Evolutionary conservation across 2,888 invertebrate species (phyloP).

Genomic region (Drosophila aldrichi): DNA sequence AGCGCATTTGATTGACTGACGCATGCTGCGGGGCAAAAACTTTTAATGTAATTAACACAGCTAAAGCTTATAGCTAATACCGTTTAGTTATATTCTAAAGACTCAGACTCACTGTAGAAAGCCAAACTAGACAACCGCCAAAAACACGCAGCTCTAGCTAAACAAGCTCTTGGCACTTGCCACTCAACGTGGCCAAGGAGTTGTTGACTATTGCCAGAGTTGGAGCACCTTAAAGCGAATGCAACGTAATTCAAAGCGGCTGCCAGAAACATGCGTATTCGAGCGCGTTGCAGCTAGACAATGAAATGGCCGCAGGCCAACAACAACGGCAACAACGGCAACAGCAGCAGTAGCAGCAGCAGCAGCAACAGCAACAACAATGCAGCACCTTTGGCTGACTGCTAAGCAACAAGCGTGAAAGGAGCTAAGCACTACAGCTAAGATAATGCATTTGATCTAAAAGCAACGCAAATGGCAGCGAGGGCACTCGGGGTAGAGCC

Average conservation of each 20-base stretch:
- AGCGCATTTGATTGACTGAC: constrained; percentile 16
- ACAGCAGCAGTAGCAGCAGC: constrained; percentile 27
- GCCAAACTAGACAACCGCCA: constrained; percentile 44
- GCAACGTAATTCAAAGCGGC: constrained; percentile 44
- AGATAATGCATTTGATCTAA: constrained; percentile 72
- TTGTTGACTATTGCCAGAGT: neutral
- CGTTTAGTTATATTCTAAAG: constrained; percentile 10
- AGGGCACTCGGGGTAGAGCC: neutral
- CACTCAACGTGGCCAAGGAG: constrained; percentile 4
- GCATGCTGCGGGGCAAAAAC: constrained; percentile 18
- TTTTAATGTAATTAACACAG: constrained; percentile 39
- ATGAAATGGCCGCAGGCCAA: constrained; percentile 63
- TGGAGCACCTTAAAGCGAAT: constrained; percentile 47
- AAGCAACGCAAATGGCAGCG: constrained; percentile 50
- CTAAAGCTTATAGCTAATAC: constrained; percentile 19
- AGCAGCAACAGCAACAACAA: constrained; percentile 27
- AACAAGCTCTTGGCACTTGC: constrained; percentile 14
- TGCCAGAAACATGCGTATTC: constrained; percentile 70
- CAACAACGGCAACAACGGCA: constrained; percentile 23
- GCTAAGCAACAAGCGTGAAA: constrained; percentile 52
- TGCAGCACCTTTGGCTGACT: constrained; percentile 40
- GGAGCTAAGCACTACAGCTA: constrained; percentile 11
- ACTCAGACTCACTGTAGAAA: neutral
- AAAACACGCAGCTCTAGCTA: constrained; percentile 36
- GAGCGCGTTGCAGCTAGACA: constrained; percentile 63